These are phyloP conservation scores for Hippocampus mohnikei DNA, from an alignment of 2,113 vertebrate genomes.

Conservation along the genomic window DNA sequence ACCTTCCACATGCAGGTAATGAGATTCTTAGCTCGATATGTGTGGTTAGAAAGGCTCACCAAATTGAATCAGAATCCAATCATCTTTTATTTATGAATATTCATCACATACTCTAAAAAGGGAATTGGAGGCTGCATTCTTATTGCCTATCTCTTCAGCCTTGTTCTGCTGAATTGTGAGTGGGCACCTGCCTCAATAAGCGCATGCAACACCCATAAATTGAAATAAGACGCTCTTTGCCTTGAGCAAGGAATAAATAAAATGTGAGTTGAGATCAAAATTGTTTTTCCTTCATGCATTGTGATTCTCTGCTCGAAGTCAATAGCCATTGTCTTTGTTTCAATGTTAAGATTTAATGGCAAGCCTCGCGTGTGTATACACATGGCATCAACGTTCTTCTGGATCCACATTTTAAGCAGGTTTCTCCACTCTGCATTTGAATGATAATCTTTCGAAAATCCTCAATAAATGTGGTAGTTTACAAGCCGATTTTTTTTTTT, in stretches of 20 bases:
- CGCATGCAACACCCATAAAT: conserved; percentile 68
- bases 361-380: conserved; percentile 32
- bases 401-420: conserved; percentile 25
- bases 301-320: conserved; percentile 55
- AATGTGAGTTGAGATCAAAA: conserved; percentile 62
- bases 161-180: conserved; percentile 51
- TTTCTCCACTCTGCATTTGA: conserved; percentile 8
- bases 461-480: conserved; percentile 1
- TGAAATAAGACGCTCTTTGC: conserved; percentile 66
- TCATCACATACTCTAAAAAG: conserved; percentile 52
- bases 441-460: conserved; percentile 6
- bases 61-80: conserved; percentile 53
- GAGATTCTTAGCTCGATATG: conserved; percentile 47
- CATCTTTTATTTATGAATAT: conserved; percentile 63
- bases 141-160: conserved; percentile 44
- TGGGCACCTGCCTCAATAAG: conserved; percentile 55
- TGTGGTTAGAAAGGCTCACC: conserved; percentile 37
- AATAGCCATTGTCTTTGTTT: conserved; percentile 59
- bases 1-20: conserved; percentile 33
- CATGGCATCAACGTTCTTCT: conserved; percentile 28
- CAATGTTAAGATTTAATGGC: conserved; percentile 63
- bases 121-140: conserved; percentile 52
- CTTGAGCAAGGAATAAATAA: conserved; percentile 74
- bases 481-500: background rate
- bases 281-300: conserved; percentile 67